Conservation (phyloP, 1,140 invertebrate genomes). For the Lordiphosa stackelbergi region DNA sequence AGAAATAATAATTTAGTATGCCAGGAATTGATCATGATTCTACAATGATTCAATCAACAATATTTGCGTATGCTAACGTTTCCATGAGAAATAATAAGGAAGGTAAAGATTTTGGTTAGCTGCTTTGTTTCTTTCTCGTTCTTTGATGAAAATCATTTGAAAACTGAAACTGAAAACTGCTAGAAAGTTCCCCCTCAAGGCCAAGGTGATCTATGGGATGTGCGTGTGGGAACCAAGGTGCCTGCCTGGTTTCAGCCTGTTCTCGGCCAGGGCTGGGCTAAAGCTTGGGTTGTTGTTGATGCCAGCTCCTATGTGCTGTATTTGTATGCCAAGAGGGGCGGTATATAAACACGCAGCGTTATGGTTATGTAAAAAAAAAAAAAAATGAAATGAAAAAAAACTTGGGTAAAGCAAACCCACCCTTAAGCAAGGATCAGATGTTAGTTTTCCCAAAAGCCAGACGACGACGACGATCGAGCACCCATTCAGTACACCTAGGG, state of each 20-base stretch:
- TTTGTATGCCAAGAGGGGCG: constrained; percentile 45
- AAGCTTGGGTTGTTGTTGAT: not conserved
- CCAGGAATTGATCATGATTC: too few relatives aligned
- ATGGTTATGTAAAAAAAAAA: constrained; percentile 27
- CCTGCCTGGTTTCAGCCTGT: not conserved
- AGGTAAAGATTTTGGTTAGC: too few relatives aligned
- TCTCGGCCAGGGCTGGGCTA: constrained; percentile 22
- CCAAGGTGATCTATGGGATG: constrained; percentile 39
- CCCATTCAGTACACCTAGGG: constrained; percentile 52
- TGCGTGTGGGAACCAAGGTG: constrained; percentile 52
- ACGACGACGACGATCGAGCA: constrained; percentile 26
- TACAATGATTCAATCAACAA: too few relatives aligned
- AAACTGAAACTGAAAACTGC: not conserved
- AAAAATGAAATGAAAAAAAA: constrained; percentile 15
- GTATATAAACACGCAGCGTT: constrained; percentile 52
- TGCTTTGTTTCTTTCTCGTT: too few relatives aligned
- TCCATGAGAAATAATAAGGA: too few relatives aligned
- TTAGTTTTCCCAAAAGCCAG: constrained; percentile 75
- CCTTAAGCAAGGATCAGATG: constrained; percentile 66
- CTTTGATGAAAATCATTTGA: too few relatives aligned
- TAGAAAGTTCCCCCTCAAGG: not conserved
- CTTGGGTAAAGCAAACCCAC: constrained; percentile 31
- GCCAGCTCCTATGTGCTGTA: constrained; percentile 4
- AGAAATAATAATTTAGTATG: too few relatives aligned
- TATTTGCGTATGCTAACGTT: too few relatives aligned